phyloP scores from a whole-genome alignment of 2,113 vertebrate genomes.

The Ancistrus triradiatus region DNA sequence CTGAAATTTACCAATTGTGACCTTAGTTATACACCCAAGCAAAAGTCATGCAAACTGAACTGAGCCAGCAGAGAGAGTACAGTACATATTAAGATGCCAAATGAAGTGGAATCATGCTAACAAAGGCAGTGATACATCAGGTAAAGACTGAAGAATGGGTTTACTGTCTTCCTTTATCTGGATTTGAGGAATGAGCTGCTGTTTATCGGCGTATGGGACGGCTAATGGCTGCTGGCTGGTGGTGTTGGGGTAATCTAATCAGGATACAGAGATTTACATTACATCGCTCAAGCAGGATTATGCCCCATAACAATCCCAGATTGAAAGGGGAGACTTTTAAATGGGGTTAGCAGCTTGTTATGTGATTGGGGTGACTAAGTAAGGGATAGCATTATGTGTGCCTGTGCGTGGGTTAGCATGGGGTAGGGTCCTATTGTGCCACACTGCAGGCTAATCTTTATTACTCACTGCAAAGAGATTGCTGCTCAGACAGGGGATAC shows the following conservation, averaged over 20 bases:
- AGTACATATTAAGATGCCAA: too few species aligned
- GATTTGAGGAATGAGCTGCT: constrained; percentile 47
- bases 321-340: constrained; percentile 55
- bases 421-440: constrained; percentile 32
- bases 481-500: constrained; percentile 42
- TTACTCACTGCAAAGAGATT: constrained; percentile 50
- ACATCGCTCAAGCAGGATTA: constrained; percentile 52
- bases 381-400: constrained; percentile 34
- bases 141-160: constrained; percentile 24
- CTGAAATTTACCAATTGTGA: background rate
- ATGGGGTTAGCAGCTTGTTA: constrained; percentile 60
- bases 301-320: constrained; percentile 46
- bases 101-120: constrained; percentile 35
- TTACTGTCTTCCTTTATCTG: constrained; percentile 48
- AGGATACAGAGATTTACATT: constrained; percentile 56
- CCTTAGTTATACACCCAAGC: background rate
- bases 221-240: constrained; percentile 48
- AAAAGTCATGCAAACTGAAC: background rate
- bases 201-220: constrained; percentile 49
- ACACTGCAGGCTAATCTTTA: constrained; percentile 49
- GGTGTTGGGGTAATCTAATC: constrained; percentile 53
- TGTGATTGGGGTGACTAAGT: constrained; percentile 44
- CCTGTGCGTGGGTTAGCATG: background rate
- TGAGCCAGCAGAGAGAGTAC: too few species aligned
- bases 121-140: constrained; percentile 24